phyloP scores from a whole-genome alignment of 2,113 vertebrate species.

The Burhinus oedicnemus region DNA sequence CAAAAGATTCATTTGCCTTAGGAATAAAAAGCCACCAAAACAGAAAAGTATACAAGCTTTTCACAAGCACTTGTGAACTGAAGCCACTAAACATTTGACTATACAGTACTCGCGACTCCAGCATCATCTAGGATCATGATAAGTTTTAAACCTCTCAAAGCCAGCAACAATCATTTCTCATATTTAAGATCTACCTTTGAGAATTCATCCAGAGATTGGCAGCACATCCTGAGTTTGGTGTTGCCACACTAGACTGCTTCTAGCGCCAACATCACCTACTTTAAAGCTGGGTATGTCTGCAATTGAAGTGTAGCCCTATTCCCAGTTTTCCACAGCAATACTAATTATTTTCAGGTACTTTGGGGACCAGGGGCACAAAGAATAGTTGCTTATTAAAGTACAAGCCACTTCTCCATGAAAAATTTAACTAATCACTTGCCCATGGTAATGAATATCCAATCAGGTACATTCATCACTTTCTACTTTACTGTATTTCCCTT shows the following conservation, averaged over 20 bases:
- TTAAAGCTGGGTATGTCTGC: background rate
- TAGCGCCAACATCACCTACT: background rate
- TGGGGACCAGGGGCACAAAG: background rate
- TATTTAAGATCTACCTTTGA: background rate
- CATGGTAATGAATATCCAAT: background rate
- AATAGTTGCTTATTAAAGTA: background rate
- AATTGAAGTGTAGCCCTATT: background rate
- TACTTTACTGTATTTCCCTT: background rate
- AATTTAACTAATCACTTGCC: background rate
- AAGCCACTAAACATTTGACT: background rate
- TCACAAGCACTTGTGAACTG: background rate
- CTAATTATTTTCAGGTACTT: background rate
- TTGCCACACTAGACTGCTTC: background rate
- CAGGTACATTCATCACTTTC: background rate
- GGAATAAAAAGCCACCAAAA: background rate
- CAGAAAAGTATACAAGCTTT: background rate
- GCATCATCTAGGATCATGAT: rapidly evolving
- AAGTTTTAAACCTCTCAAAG: background rate
- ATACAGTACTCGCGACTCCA: background rate
- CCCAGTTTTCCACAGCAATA: background rate
- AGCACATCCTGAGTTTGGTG: background rate
- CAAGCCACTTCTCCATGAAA: background rate
- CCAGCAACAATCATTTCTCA: background rate
- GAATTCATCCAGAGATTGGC: background rate
- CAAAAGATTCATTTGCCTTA: background rate